Percentiles rank a stretch among this genome's conserved stretches.
Evolutionary conservation across 1,140 invertebrate genomes (phyloP).

Genomic region (Drosophila mayri): DNA sequence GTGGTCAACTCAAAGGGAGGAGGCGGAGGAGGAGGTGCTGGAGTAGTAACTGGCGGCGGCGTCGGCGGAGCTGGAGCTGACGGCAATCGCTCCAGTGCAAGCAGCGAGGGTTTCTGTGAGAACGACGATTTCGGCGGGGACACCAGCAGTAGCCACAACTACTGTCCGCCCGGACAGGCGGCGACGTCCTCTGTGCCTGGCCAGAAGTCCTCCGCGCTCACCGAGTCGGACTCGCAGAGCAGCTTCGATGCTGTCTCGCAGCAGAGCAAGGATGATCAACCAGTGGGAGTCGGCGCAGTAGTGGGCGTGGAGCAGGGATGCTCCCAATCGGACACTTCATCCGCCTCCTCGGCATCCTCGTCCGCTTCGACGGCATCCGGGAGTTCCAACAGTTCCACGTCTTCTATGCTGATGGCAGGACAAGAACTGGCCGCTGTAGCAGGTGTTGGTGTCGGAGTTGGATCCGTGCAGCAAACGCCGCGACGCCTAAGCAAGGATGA

Average conservation of each 20-base stretch:
- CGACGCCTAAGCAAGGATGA: slow-evolving; percentile 88
- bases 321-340: slow-evolving; percentile 76
- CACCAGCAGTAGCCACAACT: slow-evolving; percentile 81
- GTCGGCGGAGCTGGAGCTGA: slow-evolving; percentile 84
- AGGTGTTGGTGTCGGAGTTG: slow-evolving; percentile 7
- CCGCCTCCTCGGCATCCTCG: slow-evolving; percentile 67
- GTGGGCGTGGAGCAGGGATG: slow-evolving; percentile 54
- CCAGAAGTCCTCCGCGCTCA: slow-evolving; percentile 63
- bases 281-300: slow-evolving; percentile 24
- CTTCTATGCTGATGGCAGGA: slow-evolving; percentile 70
- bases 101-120: slow-evolving; percentile 98
- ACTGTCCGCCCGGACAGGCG: slow-evolving; percentile 56
- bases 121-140: slow-evolving; percentile 91
- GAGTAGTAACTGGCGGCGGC: background rate
- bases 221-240: slow-evolving; percentile 74
- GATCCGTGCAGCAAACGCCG: slow-evolving; percentile 25
- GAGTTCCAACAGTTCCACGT: slow-evolving; percentile 77
- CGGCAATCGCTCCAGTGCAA: slow-evolving; percentile 96
- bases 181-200: slow-evolving; percentile 17
- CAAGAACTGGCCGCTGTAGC: slow-evolving; percentile 29
- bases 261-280: slow-evolving; percentile 59
- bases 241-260: slow-evolving; percentile 72
- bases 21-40: background rate
- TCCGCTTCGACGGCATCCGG: slow-evolving; percentile 72
- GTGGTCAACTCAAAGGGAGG: slow-evolving; percentile 9